A percentile compares a stretch with the other conserved stretches of the same genome.
Conservation (phyloP, 2,888 invertebrate genomes). For the Poecilobothrus nobilitatus region DNA sequence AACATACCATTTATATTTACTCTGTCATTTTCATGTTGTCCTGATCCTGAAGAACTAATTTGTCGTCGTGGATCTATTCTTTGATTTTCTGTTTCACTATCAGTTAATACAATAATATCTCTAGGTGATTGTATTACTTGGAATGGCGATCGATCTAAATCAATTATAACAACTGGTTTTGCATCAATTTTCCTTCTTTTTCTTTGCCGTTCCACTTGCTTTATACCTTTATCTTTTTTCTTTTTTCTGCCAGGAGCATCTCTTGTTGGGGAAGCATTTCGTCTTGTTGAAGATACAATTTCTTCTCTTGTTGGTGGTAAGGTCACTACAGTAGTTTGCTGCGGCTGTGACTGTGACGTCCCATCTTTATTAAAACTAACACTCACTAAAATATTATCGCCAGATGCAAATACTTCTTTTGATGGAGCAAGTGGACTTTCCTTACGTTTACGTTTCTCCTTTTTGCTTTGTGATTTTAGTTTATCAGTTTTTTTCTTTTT, state of each 20-base stretch:
- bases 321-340: constrained; percentile 42
- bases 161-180: constrained; percentile 75
- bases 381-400: constrained; percentile 86
- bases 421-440: constrained; percentile 52
- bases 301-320: constrained; percentile 39
- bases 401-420: constrained; percentile 87
- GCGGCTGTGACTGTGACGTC: constrained; percentile 31
- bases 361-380: constrained; percentile 75
- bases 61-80: background rate
- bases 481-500: constrained; percentile 35
- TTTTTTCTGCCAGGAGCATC: constrained; percentile 24
- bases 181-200: constrained; percentile 49
- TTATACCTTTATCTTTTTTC: constrained; percentile 28
- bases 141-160: constrained; percentile 76
- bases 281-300: constrained; percentile 31
- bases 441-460: constrained; percentile 38
- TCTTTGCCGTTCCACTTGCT: constrained; percentile 28
- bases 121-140: constrained; percentile 72
- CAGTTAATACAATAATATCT: constrained; percentile 74
- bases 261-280: constrained; percentile 31
- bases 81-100: constrained; percentile 56
- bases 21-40: constrained; percentile 26
- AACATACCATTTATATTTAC: constrained; percentile 25
- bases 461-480: constrained; percentile 42
- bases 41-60: constrained; percentile 19